Evolutionary conservation across 2,888 invertebrate genomes (phyloP).

Genomic region (Stegophylla sp.): DNA sequence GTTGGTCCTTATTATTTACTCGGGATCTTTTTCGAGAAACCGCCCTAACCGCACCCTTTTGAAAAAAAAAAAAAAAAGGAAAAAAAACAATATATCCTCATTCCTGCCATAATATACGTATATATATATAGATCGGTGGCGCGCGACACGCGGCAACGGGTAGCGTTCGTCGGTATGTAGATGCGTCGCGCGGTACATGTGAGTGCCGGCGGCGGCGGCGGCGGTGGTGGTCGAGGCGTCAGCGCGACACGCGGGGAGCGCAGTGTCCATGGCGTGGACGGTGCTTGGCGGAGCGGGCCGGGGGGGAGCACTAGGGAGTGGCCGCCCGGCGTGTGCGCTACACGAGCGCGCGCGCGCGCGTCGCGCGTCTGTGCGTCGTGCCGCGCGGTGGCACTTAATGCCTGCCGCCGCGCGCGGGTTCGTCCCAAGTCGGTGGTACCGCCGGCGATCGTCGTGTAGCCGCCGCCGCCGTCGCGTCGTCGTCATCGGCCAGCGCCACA

Average conservation of each 20-base stretch:
- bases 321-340: slow-evolving; percentile 19
- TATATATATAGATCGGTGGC: background rate
- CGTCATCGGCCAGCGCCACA: slow-evolving; percentile 30
- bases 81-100: slow-evolving; percentile 19
- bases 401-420: background rate
- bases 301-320: slow-evolving; percentile 38
- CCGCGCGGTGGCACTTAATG: slow-evolving; percentile 30
- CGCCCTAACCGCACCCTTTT: slow-evolving; percentile 37
- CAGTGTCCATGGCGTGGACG: too few relatives aligned
- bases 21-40: slow-evolving; percentile 5
- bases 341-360: background rate
- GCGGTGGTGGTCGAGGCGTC: background rate
- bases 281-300: background rate
- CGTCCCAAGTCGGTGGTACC: slow-evolving; percentile 32
- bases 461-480: background rate
- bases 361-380: slow-evolving; percentile 9
- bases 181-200: slow-evolving; percentile 19
- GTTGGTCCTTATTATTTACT: slow-evolving; percentile 8
- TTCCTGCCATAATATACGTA: background rate
- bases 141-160: slow-evolving; percentile 5
- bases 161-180: slow-evolving; percentile 1
- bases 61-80: background rate
- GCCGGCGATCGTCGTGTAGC: background rate
- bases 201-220: slow-evolving; percentile 6
- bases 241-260: background rate